Evolutionary conservation across 2,888 invertebrate genomes (phyloP).

Genomic region (Caenorhabditis sp.): DNA sequence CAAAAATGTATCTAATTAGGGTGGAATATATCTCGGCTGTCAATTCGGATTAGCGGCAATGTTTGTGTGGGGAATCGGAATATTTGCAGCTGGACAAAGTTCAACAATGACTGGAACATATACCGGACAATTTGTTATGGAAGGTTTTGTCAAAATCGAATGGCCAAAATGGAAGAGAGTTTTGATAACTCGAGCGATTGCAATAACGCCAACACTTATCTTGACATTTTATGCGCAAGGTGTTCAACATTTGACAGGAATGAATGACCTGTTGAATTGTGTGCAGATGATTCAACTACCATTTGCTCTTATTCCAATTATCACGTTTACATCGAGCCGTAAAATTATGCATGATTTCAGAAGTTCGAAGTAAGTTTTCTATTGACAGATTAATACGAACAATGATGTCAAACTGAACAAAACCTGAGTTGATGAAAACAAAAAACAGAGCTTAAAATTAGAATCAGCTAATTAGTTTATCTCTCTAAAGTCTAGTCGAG

Average conservation of each 20-base stretch:
- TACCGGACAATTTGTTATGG: conserved; percentile 73
- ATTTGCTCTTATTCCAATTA: conserved; percentile 85
- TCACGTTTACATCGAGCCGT: conserved; percentile 83
- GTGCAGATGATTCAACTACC: conserved; percentile 78
- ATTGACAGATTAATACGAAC: too few species aligned
- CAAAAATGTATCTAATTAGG: conserved; percentile 24
- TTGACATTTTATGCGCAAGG: conserved; percentile 71
- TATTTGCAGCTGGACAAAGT: conserved; percentile 74
- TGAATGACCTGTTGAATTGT: conserved; percentile 84
- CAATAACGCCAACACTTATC: conserved; percentile 77
- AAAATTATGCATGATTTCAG: conserved; percentile 85
- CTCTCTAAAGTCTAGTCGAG: too few species aligned
- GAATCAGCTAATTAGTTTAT: too few species aligned
- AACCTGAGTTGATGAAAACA: too few species aligned
- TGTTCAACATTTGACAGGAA: conserved; percentile 72
- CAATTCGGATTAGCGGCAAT: conserved; percentile 73
- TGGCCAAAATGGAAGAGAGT: conserved; percentile 89
- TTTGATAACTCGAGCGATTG: conserved; percentile 83
- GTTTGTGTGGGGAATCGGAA: conserved; percentile 76
- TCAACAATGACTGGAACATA: conserved; percentile 76
- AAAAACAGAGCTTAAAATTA: too few species aligned
- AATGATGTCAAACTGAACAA: too few species aligned
- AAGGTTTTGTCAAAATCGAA: conserved; percentile 82
- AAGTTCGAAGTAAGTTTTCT: conserved; percentile 79
- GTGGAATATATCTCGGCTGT: conserved; percentile 74